Evolutionary conservation across 2,113 vertebrate species (phyloP).

Genomic region (Oxygymnocypris stewartii): DNA sequence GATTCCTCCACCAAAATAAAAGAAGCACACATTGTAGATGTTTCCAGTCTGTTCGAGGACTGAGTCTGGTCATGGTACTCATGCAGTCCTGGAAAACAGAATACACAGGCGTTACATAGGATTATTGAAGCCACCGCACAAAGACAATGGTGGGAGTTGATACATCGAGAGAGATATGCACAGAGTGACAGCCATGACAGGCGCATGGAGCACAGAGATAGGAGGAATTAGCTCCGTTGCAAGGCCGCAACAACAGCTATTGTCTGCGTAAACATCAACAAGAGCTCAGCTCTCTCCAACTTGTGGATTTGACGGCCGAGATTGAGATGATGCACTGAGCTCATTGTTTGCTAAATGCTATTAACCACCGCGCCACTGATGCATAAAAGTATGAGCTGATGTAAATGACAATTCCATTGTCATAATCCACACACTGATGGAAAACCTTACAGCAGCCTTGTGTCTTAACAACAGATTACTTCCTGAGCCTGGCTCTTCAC

Average conservation of each 20-base stretch:
- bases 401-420: constrained; percentile 79
- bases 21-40: constrained; percentile 49
- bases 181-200: constrained; percentile 70
- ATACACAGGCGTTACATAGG: constrained; percentile 73
- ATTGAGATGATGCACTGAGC: constrained; percentile 67
- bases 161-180: constrained; percentile 66
- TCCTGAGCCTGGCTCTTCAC: constrained; percentile 67
- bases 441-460: constrained; percentile 77
- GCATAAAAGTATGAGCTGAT: constrained; percentile 79
- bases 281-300: constrained; percentile 70
- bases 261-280: constrained; percentile 64
- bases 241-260: constrained; percentile 64
- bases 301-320: constrained; percentile 74
- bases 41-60: constrained; percentile 56
- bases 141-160: constrained; percentile 69
- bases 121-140: constrained; percentile 73
- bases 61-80: constrained; percentile 71
- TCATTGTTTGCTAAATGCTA: constrained; percentile 79
- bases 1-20: constrained; percentile 53
- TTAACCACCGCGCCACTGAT: constrained; percentile 76
- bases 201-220: constrained; percentile 78
- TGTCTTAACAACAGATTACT: constrained; percentile 82
- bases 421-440: constrained; percentile 80
- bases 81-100: constrained; percentile 67
- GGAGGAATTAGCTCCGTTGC: constrained; percentile 77